Evolutionary conservation across 2,888 invertebrate genomes (phyloP), one percentile per base, ranked within the genome.

Genomic region (Dryadula phaetusa): DNA sequence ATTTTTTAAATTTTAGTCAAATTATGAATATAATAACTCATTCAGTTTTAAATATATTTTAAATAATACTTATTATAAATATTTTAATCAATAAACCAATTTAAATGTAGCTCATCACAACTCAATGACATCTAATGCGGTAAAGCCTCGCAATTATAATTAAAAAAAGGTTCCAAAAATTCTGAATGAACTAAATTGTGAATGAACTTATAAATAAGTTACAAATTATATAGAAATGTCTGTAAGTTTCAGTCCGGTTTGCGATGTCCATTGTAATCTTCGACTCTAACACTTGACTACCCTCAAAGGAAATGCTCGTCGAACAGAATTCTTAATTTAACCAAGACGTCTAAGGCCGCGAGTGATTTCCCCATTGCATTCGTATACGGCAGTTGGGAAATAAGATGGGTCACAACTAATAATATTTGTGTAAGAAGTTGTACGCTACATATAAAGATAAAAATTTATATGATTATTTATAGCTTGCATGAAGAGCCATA

Each of bases 271-370:
- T 64, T 20, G 47, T 28, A 40, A 28, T 47, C 28, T 46, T 66
- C n/a, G 32, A 32, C 28, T 25, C 53, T 54, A 63, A 66, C 34
- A 61, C 52, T 44, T 61, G 58, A 46, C 20, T 60, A 58, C 47
- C 37, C 66, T 47, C 69, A n/a, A 54, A 53, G 69, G 69, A 63
- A 47, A 63, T 46, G 52, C 44, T 58, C 62, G 40, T 28, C 25
- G 62, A 62, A 42, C 52, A 25, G 62, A 69, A 63, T 60, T 63
- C 69, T 69, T 69, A 66, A 66, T 69, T 66, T 47, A 63, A 69
- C 62, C 63, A 69, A 66, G 53, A 61, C 63, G 58, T 66, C 60
- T 58, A 62, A 62, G 46, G 64, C 60, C 63, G 58, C 10, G 58
- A 63, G 52, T 66, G 69, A 66, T 66, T 69, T 69, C 62, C 66